Conservation (phyloP, 2,113 vertebrate species). For the Thinocorus orbignyianus region DNA sequence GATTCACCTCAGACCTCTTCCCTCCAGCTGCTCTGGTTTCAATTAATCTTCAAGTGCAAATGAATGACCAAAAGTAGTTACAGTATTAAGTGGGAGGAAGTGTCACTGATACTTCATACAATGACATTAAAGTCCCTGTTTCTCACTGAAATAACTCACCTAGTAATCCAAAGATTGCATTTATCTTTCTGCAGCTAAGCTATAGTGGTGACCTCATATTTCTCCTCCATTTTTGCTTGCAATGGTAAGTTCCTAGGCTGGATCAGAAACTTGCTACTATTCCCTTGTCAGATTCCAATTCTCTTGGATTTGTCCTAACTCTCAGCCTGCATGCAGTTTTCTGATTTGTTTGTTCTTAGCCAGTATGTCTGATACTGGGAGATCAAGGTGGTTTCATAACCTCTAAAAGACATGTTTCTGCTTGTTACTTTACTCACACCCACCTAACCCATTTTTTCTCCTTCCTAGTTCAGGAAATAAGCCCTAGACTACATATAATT, state of each 20-base stretch:
- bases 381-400: conserved; percentile 49
- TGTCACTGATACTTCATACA: not conserved
- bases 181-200: not conserved
- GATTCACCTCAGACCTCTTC: conserved; percentile 26
- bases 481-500: conserved; percentile 55
- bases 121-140: not conserved
- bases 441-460: conserved; percentile 59
- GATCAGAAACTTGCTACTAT: conserved; percentile 24
- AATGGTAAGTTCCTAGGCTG: not conserved
- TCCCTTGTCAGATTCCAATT: not conserved
- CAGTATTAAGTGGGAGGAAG: not conserved
- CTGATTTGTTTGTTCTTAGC: conserved; percentile 15
- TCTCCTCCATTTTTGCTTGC: not conserved
- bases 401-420: conserved; percentile 16
- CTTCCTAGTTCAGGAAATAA: conserved; percentile 48
- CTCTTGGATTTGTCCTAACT: not conserved
- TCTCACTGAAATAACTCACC: conserved; percentile 4
- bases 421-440: conserved; percentile 43
- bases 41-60: conserved; percentile 3
- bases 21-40: not conserved
- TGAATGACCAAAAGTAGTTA: not conserved
- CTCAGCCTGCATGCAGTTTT: not conserved
- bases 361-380: not conserved
- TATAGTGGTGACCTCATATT: not conserved
- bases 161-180: not conserved